Percentiles rank a stretch among this genome's conserved stretches.
Evolutionary conservation across 2,888 invertebrate species (phyloP).

Genomic region (Ypsolopha scabrella): DNA sequence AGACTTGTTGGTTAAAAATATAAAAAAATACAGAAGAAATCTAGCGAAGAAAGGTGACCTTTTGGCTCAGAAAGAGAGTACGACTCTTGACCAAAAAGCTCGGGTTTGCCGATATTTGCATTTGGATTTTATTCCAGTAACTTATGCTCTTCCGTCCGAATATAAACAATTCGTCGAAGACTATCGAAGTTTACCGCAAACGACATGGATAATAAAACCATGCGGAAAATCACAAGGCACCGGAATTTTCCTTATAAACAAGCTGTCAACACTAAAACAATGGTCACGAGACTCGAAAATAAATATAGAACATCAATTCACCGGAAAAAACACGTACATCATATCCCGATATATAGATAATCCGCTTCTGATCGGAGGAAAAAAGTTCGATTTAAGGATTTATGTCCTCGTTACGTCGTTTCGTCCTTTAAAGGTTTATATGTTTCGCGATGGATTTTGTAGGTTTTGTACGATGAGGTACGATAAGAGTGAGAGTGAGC

Average conservation of each 20-base stretch:
- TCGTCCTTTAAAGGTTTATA: constrained; percentile 90
- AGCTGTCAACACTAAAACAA: constrained; percentile 84
- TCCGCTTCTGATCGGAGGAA: constrained; percentile 92
- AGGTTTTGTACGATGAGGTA: constrained; percentile 97
- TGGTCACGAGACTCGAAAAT: constrained; percentile 82
- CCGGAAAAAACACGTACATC: constrained; percentile 88
- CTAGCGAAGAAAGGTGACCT: constrained; percentile 85
- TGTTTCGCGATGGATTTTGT: constrained; percentile 92
- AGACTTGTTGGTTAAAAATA: constrained; percentile 90
- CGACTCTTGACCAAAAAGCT: constrained; percentile 59
- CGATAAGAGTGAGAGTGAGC: constrained; percentile 86
- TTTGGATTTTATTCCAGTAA: constrained; percentile 89
- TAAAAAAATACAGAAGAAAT: constrained; percentile 88
- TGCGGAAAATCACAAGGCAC: constrained; percentile 88
- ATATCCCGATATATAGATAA: constrained; percentile 96
- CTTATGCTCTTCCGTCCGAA: constrained; percentile 89
- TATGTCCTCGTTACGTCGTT: constrained; percentile 94
- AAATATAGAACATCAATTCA: constrained; percentile 82
- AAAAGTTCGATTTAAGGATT: constrained; percentile 93
- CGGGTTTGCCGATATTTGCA: constrained; percentile 75
- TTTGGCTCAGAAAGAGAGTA: constrained; percentile 74
- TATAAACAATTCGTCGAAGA: constrained; percentile 94
- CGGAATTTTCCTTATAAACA: constrained; percentile 88
- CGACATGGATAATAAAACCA: constrained; percentile 94
- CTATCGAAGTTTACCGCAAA: constrained; percentile 86